A percentile compares a stretch with the other conserved stretches of the same genome.
These are phyloP conservation scores for Priocnemis perturbator DNA, from an alignment of 2,888 invertebrate genomes.

Conservation along the genomic window DNA sequence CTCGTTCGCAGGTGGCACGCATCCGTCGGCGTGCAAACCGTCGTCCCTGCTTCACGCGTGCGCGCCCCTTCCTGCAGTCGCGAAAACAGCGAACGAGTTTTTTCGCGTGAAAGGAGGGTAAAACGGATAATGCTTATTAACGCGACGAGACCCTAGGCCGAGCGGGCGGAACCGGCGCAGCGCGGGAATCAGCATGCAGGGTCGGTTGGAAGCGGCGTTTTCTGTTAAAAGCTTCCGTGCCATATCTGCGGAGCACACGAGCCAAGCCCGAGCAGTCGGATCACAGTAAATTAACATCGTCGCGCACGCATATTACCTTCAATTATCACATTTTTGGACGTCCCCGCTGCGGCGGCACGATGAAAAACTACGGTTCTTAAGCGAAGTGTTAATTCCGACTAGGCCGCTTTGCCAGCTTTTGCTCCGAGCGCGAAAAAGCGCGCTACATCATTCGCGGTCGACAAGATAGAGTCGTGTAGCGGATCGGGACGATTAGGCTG, in stretches of 20 bases:
- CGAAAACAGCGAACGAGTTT: neutral
- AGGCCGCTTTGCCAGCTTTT: too few relatives aligned
- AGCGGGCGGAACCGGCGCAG: too few relatives aligned
- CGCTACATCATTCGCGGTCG: too few relatives aligned
- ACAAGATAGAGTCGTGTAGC: too few relatives aligned
- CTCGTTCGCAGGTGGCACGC: neutral
- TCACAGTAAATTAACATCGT: constrained; percentile 28
- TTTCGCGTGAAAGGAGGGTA: neutral
- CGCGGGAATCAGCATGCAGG: neutral
- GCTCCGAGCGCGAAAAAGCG: too few relatives aligned
- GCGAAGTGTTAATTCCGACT: too few relatives aligned
- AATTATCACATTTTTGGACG: constrained; percentile 23
- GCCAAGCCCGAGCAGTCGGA: constrained; percentile 5
- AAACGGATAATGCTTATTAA: constrained; percentile 8
- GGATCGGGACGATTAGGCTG: too few relatives aligned
- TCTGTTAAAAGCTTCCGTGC: constrained; percentile 24
- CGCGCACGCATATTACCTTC: constrained; percentile 10
- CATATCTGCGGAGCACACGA: constrained; percentile 8
- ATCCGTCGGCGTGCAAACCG: neutral
- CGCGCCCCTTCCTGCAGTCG: neutral
- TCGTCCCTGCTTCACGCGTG: neutral
- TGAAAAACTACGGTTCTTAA: too few relatives aligned
- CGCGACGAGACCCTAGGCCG: neutral
- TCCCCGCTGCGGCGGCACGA: too few relatives aligned
- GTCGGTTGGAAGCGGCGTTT: neutral